These are phyloP conservation scores for Nicator chloris DNA, from an alignment of 2,113 vertebrate genomes.

Conservation along the genomic window DNA sequence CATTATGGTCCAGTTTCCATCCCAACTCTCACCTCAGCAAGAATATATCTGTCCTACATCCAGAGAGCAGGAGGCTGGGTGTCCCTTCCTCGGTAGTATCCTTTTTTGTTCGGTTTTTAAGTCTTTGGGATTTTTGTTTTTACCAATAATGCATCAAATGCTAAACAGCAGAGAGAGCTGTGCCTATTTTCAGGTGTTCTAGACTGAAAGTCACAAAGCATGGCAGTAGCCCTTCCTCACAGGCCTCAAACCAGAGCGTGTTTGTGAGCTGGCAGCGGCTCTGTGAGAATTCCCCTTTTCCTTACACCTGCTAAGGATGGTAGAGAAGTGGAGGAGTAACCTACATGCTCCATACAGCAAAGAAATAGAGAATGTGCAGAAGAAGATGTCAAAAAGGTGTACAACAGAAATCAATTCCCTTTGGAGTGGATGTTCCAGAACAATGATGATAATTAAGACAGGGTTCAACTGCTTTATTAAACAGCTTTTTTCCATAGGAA, in stretches of 20 bases:
- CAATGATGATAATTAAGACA: neutral
- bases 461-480: neutral
- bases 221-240: neutral
- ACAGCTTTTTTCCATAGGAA: neutral
- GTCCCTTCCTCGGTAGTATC: neutral
- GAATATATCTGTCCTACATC: neutral
- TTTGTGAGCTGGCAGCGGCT: neutral
- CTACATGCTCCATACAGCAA: neutral
- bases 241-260: neutral
- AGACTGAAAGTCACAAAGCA: neutral
- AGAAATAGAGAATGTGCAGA: neutral
- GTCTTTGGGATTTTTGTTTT: neutral
- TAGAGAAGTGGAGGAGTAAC: neutral
- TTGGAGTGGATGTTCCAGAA: neutral
- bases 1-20: neutral
- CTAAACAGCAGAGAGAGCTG: neutral
- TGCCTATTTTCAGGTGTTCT: neutral
- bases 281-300: neutral
- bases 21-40: neutral
- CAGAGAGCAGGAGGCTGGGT: neutral
- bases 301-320: neutral
- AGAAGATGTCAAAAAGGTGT: neutral
- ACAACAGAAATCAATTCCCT: neutral
- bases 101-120: neutral
- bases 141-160: neutral